Base-by-base conservation (phyloP, 2,888 invertebrate species). In the Malacosoma neustria region DNA sequence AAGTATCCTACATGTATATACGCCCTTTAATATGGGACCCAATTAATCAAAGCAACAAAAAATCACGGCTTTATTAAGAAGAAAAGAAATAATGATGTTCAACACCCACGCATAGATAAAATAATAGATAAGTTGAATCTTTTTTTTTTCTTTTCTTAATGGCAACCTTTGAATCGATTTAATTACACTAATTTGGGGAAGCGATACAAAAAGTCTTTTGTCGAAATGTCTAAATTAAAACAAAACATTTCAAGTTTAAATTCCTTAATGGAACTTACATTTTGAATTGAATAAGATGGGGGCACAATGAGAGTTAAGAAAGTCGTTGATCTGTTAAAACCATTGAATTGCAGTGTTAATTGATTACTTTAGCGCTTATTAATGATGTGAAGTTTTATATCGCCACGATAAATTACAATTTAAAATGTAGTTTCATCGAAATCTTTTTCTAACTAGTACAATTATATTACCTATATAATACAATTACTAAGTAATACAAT, bases 221-320 rank as follows among this genome's bases (percentile, higher is more conserved):
- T 57, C 51, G 52, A 48, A 52, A 51, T 41, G 45, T 35, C 41
- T 38, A 40, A 39, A 37, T 29, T 42, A 49, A 58, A 52, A 54
- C 49, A 51, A 55, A 48, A 46, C 42, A 46, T 58, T 64, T 49
- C 30, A 47, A 48, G 38, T 54, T 51, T 40, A 42, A 62, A 67
- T 67, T 67, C 51, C 59, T 61, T 69, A 67, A 62, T 63, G 59
- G 59, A 61, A 54, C 55, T 46, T 51, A 46, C 57, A 52, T 63
- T 65, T 64, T 51, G 42, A 59, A 56, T 53, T 48, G 38, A 36
- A 46, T 40, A 54, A 39, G 54, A 11, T 33, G 11, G 42, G 15
- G 42, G 14, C 22, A 51, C 45, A 57, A 39, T 34, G 36, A 49
- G 46, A 31, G 33, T 22, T 1, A 22, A 22, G 22, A 7, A 9